phyloP scores from a whole-genome alignment of 2,888 invertebrate species.

The Mellilla xanthometata region DNA sequence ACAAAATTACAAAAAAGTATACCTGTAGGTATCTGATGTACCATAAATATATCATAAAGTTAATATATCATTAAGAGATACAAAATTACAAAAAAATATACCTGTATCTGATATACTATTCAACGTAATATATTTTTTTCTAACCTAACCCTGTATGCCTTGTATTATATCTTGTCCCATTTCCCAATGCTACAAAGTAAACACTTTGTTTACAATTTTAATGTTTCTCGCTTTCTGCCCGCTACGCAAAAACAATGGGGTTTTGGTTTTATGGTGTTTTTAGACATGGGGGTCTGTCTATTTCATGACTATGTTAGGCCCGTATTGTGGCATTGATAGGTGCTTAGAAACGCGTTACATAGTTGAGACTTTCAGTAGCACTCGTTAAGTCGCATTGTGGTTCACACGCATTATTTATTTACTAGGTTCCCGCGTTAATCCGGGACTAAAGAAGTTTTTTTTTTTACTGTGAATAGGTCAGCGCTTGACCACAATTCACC shows the following conservation, averaged over 20 bases:
- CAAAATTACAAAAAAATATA: too few species aligned
- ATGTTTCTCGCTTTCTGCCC: slow-evolving; percentile 15
- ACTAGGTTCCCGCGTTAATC: too few species aligned
- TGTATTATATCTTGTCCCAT: neutral
- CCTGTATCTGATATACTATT: too few species aligned
- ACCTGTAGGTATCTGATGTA: too few species aligned
- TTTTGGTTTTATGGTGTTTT: slow-evolving; percentile 21
- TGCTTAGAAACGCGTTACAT: slow-evolving; percentile 9
- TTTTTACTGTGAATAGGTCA: too few species aligned
- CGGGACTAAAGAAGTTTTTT: too few species aligned
- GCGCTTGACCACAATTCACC: too few species aligned
- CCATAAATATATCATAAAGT: too few species aligned
- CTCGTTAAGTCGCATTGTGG: neutral
- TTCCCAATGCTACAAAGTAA: slow-evolving; percentile 21
- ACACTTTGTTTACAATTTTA: slow-evolving; percentile 12
- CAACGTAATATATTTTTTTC: too few species aligned
- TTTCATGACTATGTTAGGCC: slow-evolving; percentile 12
- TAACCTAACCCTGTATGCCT: too few species aligned
- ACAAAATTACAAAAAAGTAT: too few species aligned
- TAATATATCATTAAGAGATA: too few species aligned
- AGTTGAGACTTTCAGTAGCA: neutral
- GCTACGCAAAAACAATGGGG: slow-evolving; percentile 26
- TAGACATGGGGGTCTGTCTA: slow-evolving; percentile 27
- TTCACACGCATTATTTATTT: neutral
- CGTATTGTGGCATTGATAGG: slow-evolving; percentile 21